Percentiles rank a stretch among this genome's conserved stretches.
Conservation (phyloP, 2,113 vertebrate genomes). For the Oncorhynchus masou region DNA sequence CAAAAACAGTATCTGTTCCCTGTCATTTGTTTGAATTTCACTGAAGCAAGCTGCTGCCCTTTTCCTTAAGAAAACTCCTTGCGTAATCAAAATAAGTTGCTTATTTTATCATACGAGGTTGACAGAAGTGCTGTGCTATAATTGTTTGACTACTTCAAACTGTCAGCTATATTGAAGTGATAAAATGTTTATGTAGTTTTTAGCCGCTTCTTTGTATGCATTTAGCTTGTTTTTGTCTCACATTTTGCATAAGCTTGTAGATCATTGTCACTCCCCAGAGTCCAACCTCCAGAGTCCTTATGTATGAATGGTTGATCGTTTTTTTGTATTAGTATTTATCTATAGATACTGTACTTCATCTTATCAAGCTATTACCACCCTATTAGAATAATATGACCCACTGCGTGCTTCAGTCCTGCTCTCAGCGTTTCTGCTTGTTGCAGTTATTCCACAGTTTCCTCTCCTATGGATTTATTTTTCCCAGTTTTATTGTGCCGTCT, state of each 20-base stretch:
- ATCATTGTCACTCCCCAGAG: not conserved
- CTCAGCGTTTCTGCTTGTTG: not conserved
- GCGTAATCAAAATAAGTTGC: not conserved
- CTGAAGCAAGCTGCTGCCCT: not conserved
- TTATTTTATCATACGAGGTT: constrained; percentile 1
- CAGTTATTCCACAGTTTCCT: not conserved
- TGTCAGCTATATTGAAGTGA: no score
- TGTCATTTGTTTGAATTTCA: not conserved
- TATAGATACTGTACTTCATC: no score
- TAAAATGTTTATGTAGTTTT: no score
- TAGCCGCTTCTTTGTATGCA: no score
- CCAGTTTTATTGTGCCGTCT: constrained; percentile 32
- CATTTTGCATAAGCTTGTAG: not conserved
- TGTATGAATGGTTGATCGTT: not conserved
- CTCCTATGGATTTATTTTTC: constrained; percentile 10
- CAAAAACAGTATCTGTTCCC: no score
- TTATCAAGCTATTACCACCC: not conserved
- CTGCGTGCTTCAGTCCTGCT: constrained; percentile 14
- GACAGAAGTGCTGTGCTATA: no score
- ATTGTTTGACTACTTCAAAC: no score
- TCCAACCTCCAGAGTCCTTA: not conserved
- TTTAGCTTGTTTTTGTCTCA: not conserved
- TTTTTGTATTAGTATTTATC: not conserved
- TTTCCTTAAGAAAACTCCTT: not conserved
- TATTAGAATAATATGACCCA: constrained; percentile 17